Percentiles rank a stretch among this genome's conserved stretches.
Conservation (phyloP, 2,113 vertebrate genomes). For the Melanostigma gelatinosum region DNA sequence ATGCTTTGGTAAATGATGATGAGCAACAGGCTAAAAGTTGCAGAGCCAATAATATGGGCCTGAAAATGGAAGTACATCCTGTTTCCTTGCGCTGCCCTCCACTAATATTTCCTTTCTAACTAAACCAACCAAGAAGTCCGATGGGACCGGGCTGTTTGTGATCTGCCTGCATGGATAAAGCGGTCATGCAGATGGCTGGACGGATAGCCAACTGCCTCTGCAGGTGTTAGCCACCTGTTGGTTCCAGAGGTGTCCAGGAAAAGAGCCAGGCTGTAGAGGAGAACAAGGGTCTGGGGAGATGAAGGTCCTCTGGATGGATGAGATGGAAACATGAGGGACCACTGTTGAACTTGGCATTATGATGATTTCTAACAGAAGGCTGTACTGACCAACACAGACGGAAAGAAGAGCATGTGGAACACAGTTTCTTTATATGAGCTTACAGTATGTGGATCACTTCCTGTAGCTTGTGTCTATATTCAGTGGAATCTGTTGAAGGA, state of each 20-base stretch:
- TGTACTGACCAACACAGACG: background rate
- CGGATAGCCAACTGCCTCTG: constrained; percentile 24
- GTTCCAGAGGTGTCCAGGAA: constrained; percentile 17
- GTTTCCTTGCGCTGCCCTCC: background rate
- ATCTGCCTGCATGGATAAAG: background rate
- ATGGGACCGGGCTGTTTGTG: constrained; percentile 10
- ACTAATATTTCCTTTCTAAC: background rate
- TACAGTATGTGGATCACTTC: background rate
- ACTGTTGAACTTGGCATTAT: constrained; percentile 41
- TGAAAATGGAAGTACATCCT: background rate
- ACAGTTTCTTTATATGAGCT: background rate
- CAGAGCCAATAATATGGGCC: background rate
- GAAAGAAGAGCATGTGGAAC: background rate
- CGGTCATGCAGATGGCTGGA: constrained; percentile 13
- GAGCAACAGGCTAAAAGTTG: background rate
- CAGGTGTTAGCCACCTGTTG: constrained; percentile 47
- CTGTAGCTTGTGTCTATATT: background rate
- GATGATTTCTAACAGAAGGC: background rate
- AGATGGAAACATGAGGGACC: background rate
- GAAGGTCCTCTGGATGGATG: constrained; percentile 2
- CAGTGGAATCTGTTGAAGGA: too few species aligned
- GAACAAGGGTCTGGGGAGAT: constrained; percentile 3
- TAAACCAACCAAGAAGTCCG: background rate
- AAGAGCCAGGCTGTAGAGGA: constrained; percentile 11
- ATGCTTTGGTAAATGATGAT: background rate